Conservation (phyloP, 53 echinoderm and acorn worm genomes). For the Zoroaster sp. region DNA sequence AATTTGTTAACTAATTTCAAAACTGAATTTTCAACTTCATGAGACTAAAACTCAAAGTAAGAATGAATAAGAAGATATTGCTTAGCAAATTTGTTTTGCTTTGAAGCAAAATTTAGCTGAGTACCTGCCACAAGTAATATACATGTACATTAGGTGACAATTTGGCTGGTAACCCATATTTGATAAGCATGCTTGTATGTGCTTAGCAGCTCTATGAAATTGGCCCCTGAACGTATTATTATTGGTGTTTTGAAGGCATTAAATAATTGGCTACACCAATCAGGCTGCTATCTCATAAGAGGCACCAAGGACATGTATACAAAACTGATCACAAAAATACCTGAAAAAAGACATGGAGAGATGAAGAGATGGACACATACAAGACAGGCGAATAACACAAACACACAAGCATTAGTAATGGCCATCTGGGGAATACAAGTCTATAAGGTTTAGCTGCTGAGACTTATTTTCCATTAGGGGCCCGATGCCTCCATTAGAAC, state of each 20-base stretch:
- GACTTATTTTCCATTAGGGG: constrained; percentile 31
- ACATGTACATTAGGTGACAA: too few species aligned
- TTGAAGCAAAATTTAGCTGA: too few species aligned
- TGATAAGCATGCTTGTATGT: too few species aligned
- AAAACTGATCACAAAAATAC: not conserved
- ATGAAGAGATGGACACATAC: not conserved
- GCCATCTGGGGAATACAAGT: constrained; percentile 22
- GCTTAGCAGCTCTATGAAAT: too few species aligned
- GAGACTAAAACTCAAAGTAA: too few species aligned
- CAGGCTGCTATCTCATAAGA: not conserved
- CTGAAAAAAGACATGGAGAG: not conserved
- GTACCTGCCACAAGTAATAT: too few species aligned
- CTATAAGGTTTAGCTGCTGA: constrained; percentile 9
- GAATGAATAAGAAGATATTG: too few species aligned
- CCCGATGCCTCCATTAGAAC: not conserved
- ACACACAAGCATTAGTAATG: constrained; percentile 37
- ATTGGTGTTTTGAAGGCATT: not conserved
- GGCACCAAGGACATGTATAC: not conserved
- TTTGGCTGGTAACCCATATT: too few species aligned
- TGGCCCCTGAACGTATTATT: too few species aligned
- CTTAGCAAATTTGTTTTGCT: too few species aligned
- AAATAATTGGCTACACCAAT: not conserved
- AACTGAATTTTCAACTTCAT: too few species aligned
- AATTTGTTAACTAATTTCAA: too few species aligned
- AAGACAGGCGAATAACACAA: not conserved